Base-by-base conservation (phyloP, 2,113 vertebrate genomes). In the Spilogale gracilis region DNA sequence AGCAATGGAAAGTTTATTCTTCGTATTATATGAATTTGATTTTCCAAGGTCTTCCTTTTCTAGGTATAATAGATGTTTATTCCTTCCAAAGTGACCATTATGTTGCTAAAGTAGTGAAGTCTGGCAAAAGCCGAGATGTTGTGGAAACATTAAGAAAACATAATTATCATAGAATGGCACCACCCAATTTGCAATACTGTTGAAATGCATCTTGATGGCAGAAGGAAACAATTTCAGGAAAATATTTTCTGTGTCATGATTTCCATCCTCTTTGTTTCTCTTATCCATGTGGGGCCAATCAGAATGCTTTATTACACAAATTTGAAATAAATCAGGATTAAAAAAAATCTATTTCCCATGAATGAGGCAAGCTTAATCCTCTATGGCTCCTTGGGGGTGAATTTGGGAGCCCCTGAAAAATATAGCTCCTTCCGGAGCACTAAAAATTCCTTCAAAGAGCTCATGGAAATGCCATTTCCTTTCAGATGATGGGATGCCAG, bases 321-420 rank as follows among this genome's bases (percentile, higher is more conserved):
- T 95, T 2, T 83, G 65, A 97, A 84, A 94, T 95, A 90, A 96
- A 91, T 91, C 88, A 93, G 56, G 67, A 74, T 92, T 95, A 11
- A 0, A 27, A 60, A 96, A 96, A 91, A 63, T 94, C 60, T 32
- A 81, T 54, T 95, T 97, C 50, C 73, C 14, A 14, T 5, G 63
- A 89, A 93, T 0, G n/a, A 96, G 67, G 91, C 65, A 74, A 79
- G 91, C 67, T 95, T 96, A 79, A 97, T 93, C 89, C 96, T 96
- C 95, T 83, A 96, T 74, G 56, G 78, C 60, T 89, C 85, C 85
- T 74, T 25, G 43, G 95, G 88, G 97, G 81, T 45, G 63, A 89
- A 32, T 95, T 78, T 89, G 84, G 94, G 76, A 95, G 84, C n/a
- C n/a, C 27, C 65, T 97, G 91, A 63, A 92, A 97, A 95, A 83